These are phyloP conservation scores for Terrapene triunguis DNA, from an alignment of 2,113 vertebrate species.

Conservation along the genomic window DNA sequence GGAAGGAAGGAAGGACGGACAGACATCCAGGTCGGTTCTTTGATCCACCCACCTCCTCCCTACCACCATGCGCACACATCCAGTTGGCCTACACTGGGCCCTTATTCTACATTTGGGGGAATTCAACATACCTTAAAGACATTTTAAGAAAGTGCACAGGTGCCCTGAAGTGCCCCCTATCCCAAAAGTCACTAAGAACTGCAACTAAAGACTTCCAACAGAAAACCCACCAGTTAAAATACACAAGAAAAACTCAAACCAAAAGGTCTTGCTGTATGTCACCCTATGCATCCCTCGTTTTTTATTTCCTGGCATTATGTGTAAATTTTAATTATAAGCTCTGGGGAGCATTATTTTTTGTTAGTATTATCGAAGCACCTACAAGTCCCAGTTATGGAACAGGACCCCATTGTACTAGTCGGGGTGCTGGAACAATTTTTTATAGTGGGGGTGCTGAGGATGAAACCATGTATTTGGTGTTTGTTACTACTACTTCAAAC, in stretches of 20 bases:
- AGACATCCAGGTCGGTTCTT: not conserved
- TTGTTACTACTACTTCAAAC: too few relatives aligned
- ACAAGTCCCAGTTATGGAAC: not conserved
- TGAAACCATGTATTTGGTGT: too few relatives aligned
- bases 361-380: not conserved
- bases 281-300: accelerated
- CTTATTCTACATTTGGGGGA: not conserved
- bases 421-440: too few relatives aligned
- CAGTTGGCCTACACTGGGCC: not conserved
- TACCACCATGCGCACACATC: not conserved
- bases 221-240: not conserved
- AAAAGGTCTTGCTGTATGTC: not conserved
- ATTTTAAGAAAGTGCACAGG: not conserved
- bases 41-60: not conserved
- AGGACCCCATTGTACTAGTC: not conserved
- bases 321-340: not conserved
- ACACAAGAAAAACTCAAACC: not conserved
- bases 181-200: not conserved
- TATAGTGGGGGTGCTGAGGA: too few relatives aligned
- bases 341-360: not conserved
- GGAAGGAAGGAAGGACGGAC: not conserved
- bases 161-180: not conserved
- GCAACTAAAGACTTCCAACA: not conserved
- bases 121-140: not conserved
- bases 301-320: not conserved